Evolutionary conservation across 2,888 invertebrate genomes (phyloP), one percentile per base, ranked within the genome.

Genomic region (Oxycera nigricornis): DNA sequence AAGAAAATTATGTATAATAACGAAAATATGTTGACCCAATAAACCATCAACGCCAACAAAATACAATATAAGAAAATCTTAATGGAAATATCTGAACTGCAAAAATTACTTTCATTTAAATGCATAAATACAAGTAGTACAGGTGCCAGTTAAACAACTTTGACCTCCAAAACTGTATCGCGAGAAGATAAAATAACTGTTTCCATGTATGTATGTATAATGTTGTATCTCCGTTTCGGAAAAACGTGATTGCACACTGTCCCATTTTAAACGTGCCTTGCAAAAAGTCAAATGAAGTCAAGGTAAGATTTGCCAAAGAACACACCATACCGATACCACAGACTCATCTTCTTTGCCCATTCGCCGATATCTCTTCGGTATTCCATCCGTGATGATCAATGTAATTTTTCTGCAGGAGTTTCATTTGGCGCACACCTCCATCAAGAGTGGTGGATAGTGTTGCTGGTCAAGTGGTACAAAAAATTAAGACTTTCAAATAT

Each of bases 121-220:
- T n/a, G n/a, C 46, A 11, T n/a, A 46, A 46, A n/a, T 46, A 17
- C 46, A 46, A 14, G 46, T 41, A 65, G 24, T 65, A 65, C 65
- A 65, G 65, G 65, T 65, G 65, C 30, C 65, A 30, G 11, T 24
- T 24, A 30, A 24, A 41, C 20, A 39, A 65, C 24, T 65, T 24
- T 65, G 65, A 65, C 65, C 65, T 65, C 65, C 65, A 39, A 65
- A 65, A 65, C 65, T 65, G 65, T 65, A 65, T 65, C 65, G 35
- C 41, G 20, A 24, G 11, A 24, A 26, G 20, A 65, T 30, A 4
- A 65, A 65, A 31, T 65, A 65, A 65, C 65, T 65, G 65, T 65
- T 65, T 30, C 17, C 65, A 11, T 41, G 30, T 20, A 59, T 59
- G 7, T 22, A 22, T 20, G 24, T 20, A n/a, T 59, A 11, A 50